Conservation (phyloP, 2,797 vertebrate genomes). For the Rousettus madagascariensis region DNA sequence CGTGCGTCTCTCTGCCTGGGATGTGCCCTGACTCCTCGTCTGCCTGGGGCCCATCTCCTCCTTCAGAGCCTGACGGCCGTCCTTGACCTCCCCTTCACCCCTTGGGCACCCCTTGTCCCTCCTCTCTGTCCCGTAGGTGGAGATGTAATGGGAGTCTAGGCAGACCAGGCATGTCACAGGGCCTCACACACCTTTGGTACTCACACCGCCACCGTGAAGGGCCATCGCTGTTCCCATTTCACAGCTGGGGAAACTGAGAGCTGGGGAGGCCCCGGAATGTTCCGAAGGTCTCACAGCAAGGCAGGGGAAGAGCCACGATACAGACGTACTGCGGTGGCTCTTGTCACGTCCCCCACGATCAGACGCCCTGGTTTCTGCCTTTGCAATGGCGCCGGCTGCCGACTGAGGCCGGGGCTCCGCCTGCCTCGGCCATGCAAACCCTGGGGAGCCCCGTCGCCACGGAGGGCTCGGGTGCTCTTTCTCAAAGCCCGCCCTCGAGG, state of each 20-base stretch:
- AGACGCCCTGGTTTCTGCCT: too few relatives aligned
- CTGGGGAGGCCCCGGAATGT: background rate
- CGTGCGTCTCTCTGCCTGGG: too few relatives aligned
- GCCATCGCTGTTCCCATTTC: too few relatives aligned
- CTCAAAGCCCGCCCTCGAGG: background rate
- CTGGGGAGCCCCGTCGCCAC: accelerated
- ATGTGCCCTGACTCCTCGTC: background rate
- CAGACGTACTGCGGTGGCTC: background rate
- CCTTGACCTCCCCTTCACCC: background rate
- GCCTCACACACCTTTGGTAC: accelerated
- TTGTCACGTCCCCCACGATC: background rate
- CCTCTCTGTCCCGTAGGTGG: background rate
- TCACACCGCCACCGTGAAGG: background rate
- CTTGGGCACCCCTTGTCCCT: accelerated
- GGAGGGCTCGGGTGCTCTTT: background rate
- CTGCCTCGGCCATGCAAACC: accelerated
- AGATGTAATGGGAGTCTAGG: background rate
- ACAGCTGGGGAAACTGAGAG: too few relatives aligned
- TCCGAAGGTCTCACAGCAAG: background rate
- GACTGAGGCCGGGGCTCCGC: background rate
- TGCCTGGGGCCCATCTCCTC: too few relatives aligned
- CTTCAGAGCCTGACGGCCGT: background rate
- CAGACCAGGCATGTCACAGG: accelerated
- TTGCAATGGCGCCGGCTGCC: background rate
- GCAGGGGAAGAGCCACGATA: accelerated